Base-by-base conservation (phyloP, 2,888 invertebrate genomes). In the Drosophila buzzatii region DNA sequence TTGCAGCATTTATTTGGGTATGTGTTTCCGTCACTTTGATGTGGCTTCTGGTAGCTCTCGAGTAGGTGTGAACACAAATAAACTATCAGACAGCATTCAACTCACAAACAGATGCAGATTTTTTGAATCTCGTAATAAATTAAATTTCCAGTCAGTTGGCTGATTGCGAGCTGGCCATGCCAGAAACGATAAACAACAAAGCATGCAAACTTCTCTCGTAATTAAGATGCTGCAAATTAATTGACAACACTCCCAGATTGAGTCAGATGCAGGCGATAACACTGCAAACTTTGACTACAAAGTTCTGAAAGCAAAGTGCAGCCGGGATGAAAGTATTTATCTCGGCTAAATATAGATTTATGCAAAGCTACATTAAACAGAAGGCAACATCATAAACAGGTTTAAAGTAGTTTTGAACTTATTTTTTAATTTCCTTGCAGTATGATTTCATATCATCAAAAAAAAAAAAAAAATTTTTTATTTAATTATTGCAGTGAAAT, bases 11-110 rank as follows among this genome's bases (percentile, higher is more conserved):
- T n/a, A n/a, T n/a, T n/a, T n/a, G n/a, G n/a, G n/a, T n/a, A n/a
- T 18, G 49, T 42, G 44, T 27, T 78, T 79, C 82, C 79, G 65
- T 63, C 42, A 63, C 72, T 82, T 80, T 80, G 65, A 80, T 80
- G 82, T 74, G n/a, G 69, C 53, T 52, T 35, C 33, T 47, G 35
- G 27, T 47, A 18, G 65, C 57, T 57, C 0, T 44, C 41, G 39
- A 42, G 39, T 27, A 51, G 64, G 56, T 75, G 62, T 49, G 33
- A 44, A 3, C 18, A 33, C 7, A 37, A 37, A 58, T 35, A 41
- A 52, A n/a, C n/a, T 27, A 14, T 47, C 41, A 37, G n/a, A 7
- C 51, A 16, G 31, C 20, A 31, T 20, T 31, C 27, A 52, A 37
- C 27, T 35, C 41, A 64, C 5, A 55, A 12, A 2, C 20, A 39